Evolutionary conservation across 2,113 vertebrate species (phyloP).

Genomic region (Lagopus muta): DNA sequence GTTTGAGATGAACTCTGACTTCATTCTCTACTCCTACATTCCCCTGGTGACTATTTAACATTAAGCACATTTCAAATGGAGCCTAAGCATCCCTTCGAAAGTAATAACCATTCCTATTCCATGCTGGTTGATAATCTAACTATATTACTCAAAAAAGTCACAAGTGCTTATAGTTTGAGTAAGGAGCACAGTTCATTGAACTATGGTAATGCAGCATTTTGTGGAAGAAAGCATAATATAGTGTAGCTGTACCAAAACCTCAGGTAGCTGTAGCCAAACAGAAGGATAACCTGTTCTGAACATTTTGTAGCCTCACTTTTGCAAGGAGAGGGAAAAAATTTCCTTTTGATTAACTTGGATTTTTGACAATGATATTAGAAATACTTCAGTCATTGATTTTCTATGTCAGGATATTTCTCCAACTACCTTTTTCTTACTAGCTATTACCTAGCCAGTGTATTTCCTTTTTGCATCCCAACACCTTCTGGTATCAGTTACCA

Average conservation of each 20-base stretch:
- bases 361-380: neutral
- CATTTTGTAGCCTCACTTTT: neutral
- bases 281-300: neutral
- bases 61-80: neutral
- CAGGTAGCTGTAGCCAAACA: neutral
- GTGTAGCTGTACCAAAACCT: neutral
- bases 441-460: neutral
- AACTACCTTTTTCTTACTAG: neutral
- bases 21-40: neutral
- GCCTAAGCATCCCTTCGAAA: neutral
- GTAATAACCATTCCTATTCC: neutral
- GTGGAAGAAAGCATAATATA: neutral
- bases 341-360: neutral
- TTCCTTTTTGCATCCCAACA: neutral
- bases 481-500: neutral
- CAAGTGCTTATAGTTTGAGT: neutral
- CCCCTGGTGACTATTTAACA: slow-evolving; percentile 17
- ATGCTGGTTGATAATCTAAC: neutral
- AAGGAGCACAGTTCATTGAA: neutral
- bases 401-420: neutral
- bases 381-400: neutral
- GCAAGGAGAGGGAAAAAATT: neutral
- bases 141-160: neutral
- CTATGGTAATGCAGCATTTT: fast-evolving
- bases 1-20: neutral